These are phyloP conservation scores for Channa striata DNA, from an alignment of 2,797 vertebrate genomes.

Conservation along the genomic window DNA sequence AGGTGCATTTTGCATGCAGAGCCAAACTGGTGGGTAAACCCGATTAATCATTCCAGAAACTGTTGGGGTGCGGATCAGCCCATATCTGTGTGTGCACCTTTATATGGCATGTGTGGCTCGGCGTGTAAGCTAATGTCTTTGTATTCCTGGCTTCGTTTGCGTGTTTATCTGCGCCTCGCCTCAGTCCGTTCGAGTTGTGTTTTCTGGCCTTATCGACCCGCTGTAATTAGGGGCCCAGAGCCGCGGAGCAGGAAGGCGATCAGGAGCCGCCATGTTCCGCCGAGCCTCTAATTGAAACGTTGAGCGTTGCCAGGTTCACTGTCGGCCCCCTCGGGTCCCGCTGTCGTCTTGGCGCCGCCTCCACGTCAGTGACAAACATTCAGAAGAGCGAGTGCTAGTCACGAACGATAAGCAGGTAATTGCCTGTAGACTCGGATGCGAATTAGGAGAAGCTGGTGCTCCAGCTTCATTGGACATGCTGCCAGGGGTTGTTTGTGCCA, in stretches of 20 bases:
- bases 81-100: slow-evolving; percentile 7
- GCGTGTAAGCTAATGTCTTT: slow-evolving; percentile 22
- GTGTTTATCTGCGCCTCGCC: slow-evolving; percentile 55
- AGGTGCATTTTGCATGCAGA: neutral
- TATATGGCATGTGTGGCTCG: neutral
- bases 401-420: slow-evolving; percentile 77
- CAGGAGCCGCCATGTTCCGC: slow-evolving; percentile 65
- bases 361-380: slow-evolving; percentile 69
- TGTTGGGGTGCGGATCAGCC: slow-evolving; percentile 11
- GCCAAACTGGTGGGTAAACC: neutral
- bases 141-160: slow-evolving; percentile 28
- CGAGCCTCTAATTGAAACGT: slow-evolving; percentile 77
- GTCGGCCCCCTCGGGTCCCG: slow-evolving; percentile 23
- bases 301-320: slow-evolving; percentile 57
- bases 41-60: slow-evolving; percentile 30
- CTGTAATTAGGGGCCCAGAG: slow-evolving; percentile 70
- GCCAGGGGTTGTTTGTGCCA: slow-evolving; percentile 66
- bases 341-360: slow-evolving; percentile 54
- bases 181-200: slow-evolving; percentile 52
- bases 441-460: slow-evolving; percentile 65
- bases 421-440: slow-evolving; percentile 69
- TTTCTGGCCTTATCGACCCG: slow-evolving; percentile 67
- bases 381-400: slow-evolving; percentile 64
- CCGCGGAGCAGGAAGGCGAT: slow-evolving; percentile 63
- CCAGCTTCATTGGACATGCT: slow-evolving; percentile 57